Evolutionary conservation across 2,113 vertebrate species (phyloP).

Genomic region (Myotis davidii): DNA sequence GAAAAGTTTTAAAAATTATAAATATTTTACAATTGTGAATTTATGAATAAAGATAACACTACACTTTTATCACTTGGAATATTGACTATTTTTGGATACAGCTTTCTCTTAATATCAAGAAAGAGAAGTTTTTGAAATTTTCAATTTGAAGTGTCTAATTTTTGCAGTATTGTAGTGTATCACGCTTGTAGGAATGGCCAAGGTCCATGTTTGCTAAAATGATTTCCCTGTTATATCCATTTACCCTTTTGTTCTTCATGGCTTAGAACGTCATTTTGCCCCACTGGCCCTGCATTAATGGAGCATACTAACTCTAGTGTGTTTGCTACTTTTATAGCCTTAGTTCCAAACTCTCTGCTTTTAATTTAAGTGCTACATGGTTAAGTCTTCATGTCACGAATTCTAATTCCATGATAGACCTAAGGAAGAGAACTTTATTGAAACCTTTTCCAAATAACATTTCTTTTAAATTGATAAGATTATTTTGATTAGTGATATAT

Average conservation of each 20-base stretch:
- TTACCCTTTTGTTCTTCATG: constrained; percentile 29
- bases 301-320: background rate
- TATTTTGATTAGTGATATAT: constrained; percentile 51
- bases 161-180: background rate
- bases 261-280: background rate
- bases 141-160: background rate
- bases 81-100: background rate
- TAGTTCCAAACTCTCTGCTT: constrained; percentile 32
- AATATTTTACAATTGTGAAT: background rate
- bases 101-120: background rate
- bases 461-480: background rate
- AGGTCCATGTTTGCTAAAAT: background rate
- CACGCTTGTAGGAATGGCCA: background rate
- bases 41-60: background rate
- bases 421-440: background rate
- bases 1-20: background rate
- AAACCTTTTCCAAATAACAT: background rate
- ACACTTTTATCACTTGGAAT: background rate
- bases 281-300: background rate
- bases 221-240: background rate
- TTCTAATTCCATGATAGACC: constrained; percentile 20
- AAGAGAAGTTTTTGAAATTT: background rate
- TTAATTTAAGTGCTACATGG: constrained; percentile 42
- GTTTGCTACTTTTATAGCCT: background rate
- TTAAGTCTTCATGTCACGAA: constrained; percentile 6